Conservation (phyloP, 2,113 vertebrate species). For the Dipodomys spectabilis region DNA sequence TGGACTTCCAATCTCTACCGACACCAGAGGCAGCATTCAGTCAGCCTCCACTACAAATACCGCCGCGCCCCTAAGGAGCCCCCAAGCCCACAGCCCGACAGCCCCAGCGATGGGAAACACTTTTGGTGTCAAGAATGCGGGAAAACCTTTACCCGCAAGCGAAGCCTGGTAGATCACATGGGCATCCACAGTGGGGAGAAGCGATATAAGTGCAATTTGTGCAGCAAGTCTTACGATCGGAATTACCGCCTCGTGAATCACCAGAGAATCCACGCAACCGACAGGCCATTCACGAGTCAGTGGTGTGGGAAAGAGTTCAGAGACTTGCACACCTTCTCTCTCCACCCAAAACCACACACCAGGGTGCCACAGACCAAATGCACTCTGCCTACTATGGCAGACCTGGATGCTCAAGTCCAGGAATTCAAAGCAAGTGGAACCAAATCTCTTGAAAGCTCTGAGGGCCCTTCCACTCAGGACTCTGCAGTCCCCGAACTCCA, state of each 20-base stretch:
- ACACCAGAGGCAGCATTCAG: slow-evolving; percentile 62
- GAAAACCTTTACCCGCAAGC: slow-evolving; percentile 78
- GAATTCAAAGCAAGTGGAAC: background rate
- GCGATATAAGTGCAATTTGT: slow-evolving; percentile 75
- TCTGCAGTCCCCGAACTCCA: background rate
- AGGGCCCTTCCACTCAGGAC: background rate
- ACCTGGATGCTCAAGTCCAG: background rate
- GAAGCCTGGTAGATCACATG: slow-evolving; percentile 73
- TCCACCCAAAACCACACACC: slow-evolving; percentile 55
- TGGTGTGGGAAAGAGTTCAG: slow-evolving; percentile 65
- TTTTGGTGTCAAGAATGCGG: slow-evolving; percentile 76
- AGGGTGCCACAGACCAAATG: background rate
- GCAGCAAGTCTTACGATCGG: slow-evolving; percentile 74
- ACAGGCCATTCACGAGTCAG: slow-evolving; percentile 66
- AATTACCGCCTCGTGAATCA: slow-evolving; percentile 78
- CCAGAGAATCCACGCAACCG: slow-evolving; percentile 64
- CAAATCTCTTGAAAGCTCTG: background rate
- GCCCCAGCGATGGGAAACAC: background rate
- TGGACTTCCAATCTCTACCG: slow-evolving; percentile 78
- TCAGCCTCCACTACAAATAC: too few relatives aligned
- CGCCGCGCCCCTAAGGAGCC: background rate
- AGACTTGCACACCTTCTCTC: background rate
- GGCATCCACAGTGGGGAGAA: slow-evolving; percentile 79
- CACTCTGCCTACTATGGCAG: background rate
- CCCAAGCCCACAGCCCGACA: background rate